Base-by-base conservation (phyloP, 2,888 invertebrate species). In the Syrista parreyssii region DNA sequence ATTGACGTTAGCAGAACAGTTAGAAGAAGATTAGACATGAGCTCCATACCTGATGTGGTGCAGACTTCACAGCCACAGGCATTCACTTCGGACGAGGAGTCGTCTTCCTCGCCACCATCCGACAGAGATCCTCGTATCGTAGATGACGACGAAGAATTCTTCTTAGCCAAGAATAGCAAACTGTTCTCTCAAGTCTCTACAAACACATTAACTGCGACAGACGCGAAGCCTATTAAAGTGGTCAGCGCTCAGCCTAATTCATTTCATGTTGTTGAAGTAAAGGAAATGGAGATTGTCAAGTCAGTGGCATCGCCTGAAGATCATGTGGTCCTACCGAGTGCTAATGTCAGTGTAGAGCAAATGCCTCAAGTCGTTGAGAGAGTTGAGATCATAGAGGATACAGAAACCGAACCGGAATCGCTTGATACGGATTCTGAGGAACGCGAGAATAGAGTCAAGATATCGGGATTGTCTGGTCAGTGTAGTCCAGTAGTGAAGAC, bases 111-210 rank as follows among this genome's bases (percentile, higher is more conserved):
- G 4, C 83, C 84, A 23, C 79, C 83, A 2, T 84, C 83, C 31
- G 85, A 86, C 73, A 68, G 78, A 12, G 82, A 86, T 33, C 72
- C 75, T 11, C 79, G 76, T 68, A 68, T 68, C 75, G 81, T 79
- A 68, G 79, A 84, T 40, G 85, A 87, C 32, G 84, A 86, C 32
- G 89, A 90, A 12, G 91, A 91, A 82, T 91, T 91, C 79, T 91
- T 91, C 84, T 91, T 95, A 78, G 93, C 95, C 15, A 93, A 95
- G 86, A 94, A 95, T 81, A 95, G 95, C 89, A 93, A 93, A 68
- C 92, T 95, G 15, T 95, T 96, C 89, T 94, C 95, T 11, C 94
- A 95, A 91, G 95, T 95, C 82, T 95, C 95, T 0, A 92, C 93
- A 34, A 93, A 94, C 86, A 88, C 86, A 6, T 79, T 91, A 72